Conservation (phyloP, 2,888 invertebrate genomes). For the Plebejus argus region DNA sequence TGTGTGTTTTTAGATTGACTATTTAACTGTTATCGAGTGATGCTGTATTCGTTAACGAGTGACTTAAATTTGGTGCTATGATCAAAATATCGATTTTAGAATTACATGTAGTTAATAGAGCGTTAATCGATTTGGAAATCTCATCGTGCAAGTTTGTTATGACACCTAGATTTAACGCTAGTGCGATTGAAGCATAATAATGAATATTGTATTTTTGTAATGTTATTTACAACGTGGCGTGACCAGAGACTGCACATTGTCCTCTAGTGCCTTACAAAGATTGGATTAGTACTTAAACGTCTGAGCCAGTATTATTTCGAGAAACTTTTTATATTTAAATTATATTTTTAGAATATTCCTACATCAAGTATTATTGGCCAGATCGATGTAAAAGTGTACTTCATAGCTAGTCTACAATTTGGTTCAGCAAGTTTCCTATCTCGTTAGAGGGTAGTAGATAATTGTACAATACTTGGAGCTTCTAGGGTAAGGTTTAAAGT, state of each 20-base stretch:
- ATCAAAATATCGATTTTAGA: constrained; percentile 39
- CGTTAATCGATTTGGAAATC: constrained; percentile 54
- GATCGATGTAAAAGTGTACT: constrained; percentile 47
- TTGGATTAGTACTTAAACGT: constrained; percentile 58
- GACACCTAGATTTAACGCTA: constrained; percentile 40
- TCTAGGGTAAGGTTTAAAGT: constrained; percentile 13
- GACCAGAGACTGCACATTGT: constrained; percentile 57
- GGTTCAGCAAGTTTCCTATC: background rate
- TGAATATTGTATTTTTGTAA: constrained; percentile 63
- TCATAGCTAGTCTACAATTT: constrained; percentile 40
- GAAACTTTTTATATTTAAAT: constrained; percentile 33
- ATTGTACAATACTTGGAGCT: constrained; percentile 26
- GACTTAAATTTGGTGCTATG: constrained; percentile 48
- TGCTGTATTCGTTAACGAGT: constrained; percentile 54
- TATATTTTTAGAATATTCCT: constrained; percentile 24
- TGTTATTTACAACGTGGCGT: constrained; percentile 64
- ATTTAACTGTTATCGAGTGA: constrained; percentile 53
- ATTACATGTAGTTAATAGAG: constrained; percentile 48
- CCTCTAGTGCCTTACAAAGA: constrained; percentile 60
- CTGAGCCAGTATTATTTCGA: constrained; percentile 59
- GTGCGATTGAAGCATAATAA: constrained; percentile 58
- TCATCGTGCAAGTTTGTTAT: constrained; percentile 59
- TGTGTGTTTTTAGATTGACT: constrained; percentile 64
- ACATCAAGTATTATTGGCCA: constrained; percentile 34
- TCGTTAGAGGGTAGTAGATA: constrained; percentile 22